Evolutionary conservation across 2,888 invertebrate species (phyloP), one percentile per base, ranked within the genome.

Genomic region (Ferrisia virgata): DNA sequence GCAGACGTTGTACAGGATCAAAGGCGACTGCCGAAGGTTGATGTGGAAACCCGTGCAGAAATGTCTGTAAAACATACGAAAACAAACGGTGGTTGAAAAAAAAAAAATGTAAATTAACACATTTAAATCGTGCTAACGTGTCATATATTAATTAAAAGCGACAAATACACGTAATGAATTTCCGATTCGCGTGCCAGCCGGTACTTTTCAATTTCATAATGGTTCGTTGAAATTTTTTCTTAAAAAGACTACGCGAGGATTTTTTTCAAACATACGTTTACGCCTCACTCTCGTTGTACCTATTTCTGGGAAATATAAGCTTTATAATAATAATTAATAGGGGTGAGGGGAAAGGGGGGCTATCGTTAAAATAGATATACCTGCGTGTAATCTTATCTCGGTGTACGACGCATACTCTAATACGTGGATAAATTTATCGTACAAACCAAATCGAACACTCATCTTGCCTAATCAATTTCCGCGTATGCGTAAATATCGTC

Each of bases 41-140:
- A 90, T 95, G 95, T 86, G 99, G 99, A 91, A 99, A 99, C 88
- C 99, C 99, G 93, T 99, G 98, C 85, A 98, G 94, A 90, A 97
- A 96, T 87, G 96, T 96, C 96, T 96, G 93, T 79, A 92, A 92
- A 90, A 90, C 90, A 91, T 87, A 87, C 86, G 86, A 86, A 86
- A 84, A 39, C 76, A 69, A 85, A 83, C 25, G 47, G n/a, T 22
- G 8, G 53, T n/a, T n/a, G n/a, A n/a, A n/a, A 53, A 22, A 53
- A 53, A 53, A 47, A 58, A 58, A 15, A 64, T 64, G 64, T 28
- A 64, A 64, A 53, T 64, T 64, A 64, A 64, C 64, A 64, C 64
- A 15, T 64, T 53, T 53, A 53, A 64, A 4, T 43, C 64, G 64
- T 64, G 64, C 28, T 15, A 64, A 64, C 28, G 64, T 15, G 25